Conservation (phyloP, 2,888 invertebrate species). For the Plutella xylostella region DNA sequence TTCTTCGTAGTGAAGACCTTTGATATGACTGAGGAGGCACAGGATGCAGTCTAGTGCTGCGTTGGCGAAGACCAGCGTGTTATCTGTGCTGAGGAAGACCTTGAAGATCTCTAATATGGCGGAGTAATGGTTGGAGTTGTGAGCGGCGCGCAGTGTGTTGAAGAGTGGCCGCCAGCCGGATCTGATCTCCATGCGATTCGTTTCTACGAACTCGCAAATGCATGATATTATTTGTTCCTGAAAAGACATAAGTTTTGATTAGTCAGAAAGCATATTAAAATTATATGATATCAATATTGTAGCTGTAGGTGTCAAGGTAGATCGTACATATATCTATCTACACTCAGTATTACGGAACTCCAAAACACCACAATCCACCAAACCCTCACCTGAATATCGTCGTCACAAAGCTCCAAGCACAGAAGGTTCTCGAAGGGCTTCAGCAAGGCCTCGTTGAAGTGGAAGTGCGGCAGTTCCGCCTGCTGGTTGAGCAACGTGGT, state of each 20-base stretch:
- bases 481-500: constrained; percentile 88
- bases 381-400: constrained; percentile 91
- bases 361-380: too few relatives aligned
- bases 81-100: constrained; percentile 93
- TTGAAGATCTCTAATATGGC: constrained; percentile 92
- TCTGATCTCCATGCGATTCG: constrained; percentile 91
- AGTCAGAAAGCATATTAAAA: not conserved
- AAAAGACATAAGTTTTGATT: constrained; percentile 21
- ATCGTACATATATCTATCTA: too few relatives aligned
- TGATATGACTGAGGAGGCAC: constrained; percentile 83
- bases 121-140: constrained; percentile 77
- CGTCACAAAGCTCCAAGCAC: constrained; percentile 92
- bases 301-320: too few relatives aligned
- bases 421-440: constrained; percentile 96
- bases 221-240: constrained; percentile 93
- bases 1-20: constrained; percentile 75
- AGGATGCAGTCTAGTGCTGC: constrained; percentile 94
- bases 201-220: constrained; percentile 96
- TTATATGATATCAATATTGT: not conserved
- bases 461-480: constrained; percentile 91
- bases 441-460: constrained; percentile 94
- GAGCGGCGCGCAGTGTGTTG: constrained; percentile 90
- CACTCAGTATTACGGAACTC: too few relatives aligned
- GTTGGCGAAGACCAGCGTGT: constrained; percentile 92
- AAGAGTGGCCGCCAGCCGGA: constrained; percentile 98